Conservation (phyloP, 2,113 vertebrate species). For the Labeo rohita region DNA sequence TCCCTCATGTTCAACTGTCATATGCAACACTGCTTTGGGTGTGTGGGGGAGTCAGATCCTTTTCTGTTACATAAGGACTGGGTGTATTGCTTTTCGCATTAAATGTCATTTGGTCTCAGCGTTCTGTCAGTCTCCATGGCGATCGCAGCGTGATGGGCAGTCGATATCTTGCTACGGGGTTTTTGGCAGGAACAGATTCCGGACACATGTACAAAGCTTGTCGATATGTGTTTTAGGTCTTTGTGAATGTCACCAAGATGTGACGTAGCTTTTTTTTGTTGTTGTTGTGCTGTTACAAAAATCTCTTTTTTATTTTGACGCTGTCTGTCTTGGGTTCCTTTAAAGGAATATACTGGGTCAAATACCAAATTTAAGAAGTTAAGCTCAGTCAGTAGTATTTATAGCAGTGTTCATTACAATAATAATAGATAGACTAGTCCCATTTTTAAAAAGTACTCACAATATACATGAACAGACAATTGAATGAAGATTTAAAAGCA, state of each 20-base stretch:
- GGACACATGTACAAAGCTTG: constrained; percentile 6
- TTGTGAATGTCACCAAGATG: not conserved
- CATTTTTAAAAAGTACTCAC: not conserved
- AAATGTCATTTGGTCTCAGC: constrained; percentile 33
- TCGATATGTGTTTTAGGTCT: not conserved
- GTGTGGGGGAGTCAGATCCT: constrained; percentile 14
- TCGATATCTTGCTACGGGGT: constrained; percentile 42
- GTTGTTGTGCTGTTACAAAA: not conserved
- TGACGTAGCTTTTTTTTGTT: not conserved
- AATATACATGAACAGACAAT: not conserved
- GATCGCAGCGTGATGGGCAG: constrained; percentile 48
- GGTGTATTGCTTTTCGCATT: constrained; percentile 24
- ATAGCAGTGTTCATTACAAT: not conserved
- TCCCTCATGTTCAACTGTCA: constrained; percentile 13
- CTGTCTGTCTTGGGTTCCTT: not conserved
- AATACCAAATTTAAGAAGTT: not conserved
- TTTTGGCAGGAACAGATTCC: constrained; percentile 2
- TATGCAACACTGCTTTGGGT: constrained; percentile 13
- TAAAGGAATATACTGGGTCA: not conserved
- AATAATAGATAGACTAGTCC: not conserved
- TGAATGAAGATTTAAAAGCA: not conserved
- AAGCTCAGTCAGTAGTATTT: not conserved
- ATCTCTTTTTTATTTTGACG: not conserved
- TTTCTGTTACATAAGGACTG: constrained; percentile 32
- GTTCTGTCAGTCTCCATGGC: constrained; percentile 50